phyloP scores from a whole-genome alignment of 1,140 invertebrate genomes.

The Pseudachorutes palmiensis region DNA sequence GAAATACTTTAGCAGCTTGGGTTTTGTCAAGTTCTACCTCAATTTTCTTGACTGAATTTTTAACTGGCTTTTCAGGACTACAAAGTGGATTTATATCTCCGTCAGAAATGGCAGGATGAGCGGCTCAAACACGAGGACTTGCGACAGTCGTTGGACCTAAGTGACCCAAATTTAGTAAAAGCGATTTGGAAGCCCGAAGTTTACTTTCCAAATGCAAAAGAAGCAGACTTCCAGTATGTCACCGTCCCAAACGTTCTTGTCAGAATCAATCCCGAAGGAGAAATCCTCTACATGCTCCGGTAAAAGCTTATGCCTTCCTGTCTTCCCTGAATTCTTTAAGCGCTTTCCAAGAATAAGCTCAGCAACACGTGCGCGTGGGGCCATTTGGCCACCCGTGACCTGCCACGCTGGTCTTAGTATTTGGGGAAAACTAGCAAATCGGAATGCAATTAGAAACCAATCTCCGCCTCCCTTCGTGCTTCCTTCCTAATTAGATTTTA shows the following conservation, averaged over 20 bases:
- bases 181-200: constrained; percentile 60
- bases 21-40: neutral
- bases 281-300: constrained; percentile 57
- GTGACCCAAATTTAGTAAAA: constrained; percentile 51
- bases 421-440: no score
- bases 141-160: constrained; percentile 49
- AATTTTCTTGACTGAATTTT: neutral
- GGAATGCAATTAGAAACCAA: no score
- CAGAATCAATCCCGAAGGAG: constrained; percentile 53
- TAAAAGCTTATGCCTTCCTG: constrained; percentile 36
- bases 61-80: constrained; percentile 47
- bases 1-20: neutral
- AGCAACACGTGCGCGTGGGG: no score
- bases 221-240: constrained; percentile 57
- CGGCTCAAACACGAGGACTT: constrained; percentile 48
- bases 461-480: no score
- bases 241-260: constrained; percentile 61
- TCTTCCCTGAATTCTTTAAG: neutral
- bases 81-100: constrained; percentile 48
- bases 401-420: no score
- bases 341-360: no score
- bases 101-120: constrained; percentile 51
- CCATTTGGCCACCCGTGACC: no score
- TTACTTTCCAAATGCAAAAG: constrained; percentile 61
- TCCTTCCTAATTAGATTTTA: no score